Evolutionary conservation across 1,140 invertebrate genomes (phyloP), one percentile per base, ranked within the genome.

Genomic region (Magallana ariakensis): DNA sequence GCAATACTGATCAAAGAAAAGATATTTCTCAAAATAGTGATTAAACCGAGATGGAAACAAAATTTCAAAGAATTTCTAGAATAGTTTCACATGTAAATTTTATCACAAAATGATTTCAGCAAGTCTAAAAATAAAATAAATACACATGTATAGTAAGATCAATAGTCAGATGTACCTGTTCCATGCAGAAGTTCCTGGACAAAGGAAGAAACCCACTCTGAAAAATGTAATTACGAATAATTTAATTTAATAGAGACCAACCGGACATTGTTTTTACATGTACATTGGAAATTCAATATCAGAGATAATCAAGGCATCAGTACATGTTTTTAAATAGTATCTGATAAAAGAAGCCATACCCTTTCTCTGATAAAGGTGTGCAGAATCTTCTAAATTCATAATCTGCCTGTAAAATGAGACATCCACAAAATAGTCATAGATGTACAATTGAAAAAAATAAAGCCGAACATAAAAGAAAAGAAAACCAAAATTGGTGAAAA

Each of bases 181-280:
- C 95, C 96, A 97, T 90, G 96, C 96, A 55, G 96, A 95, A 60
- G 96, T 96, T 56, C 96, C 96, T 66, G 96, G 96, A 92, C 96
- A 96, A 8, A 96, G 95, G 87, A 95, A 94, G 85, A 96, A 95
- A 87, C 95, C 95, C 56, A 95, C 95, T 26, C 96, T 96, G 82
- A 94, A 95, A 95, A 94, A 57, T 95, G 26, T 0, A 22, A 22
- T 46, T 46, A 46, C 33, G 33, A 46, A 46, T 46, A 46, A 4
- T 46, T 46, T 46, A 46, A 46, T 46, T n/a, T n/a, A n/a, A n/a
- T 5, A 46, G 3, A 46, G 1, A 46, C 33, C 1, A 46, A 4
- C 33, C 33, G 5, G 33, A 5, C 33, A 46, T 0, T 46, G 1
- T 46, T 46, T 46, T 46, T 46, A 46, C 33, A 46, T 46, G 33